Conservation (phyloP, 1,140 invertebrate species). For the Triops cancriformis region DNA sequence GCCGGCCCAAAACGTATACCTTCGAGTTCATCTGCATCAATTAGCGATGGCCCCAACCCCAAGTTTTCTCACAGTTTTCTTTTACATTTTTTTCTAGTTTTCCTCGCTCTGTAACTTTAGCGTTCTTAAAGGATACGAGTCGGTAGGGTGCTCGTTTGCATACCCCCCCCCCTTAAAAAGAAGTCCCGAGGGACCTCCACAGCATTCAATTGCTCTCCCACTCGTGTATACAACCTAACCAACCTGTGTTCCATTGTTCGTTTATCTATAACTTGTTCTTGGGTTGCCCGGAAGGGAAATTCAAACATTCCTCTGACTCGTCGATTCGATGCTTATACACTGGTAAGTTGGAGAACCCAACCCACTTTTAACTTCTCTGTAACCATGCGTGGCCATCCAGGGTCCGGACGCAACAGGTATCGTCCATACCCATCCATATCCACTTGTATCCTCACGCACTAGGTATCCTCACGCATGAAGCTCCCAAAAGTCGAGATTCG, state of each 20-base stretch:
- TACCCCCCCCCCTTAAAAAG: background rate
- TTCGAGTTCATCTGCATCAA: background rate
- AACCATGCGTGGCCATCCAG: background rate
- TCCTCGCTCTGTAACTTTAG: background rate
- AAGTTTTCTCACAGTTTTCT: background rate
- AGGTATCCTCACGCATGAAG: background rate
- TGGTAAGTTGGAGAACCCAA: background rate
- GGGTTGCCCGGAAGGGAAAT: background rate
- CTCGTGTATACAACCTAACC: slow-evolving; percentile 5
- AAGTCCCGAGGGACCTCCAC: background rate
- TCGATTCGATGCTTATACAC: background rate
- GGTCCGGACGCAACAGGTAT: background rate
- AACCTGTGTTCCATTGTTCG: background rate
- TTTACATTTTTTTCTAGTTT: background rate
- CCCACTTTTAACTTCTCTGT: background rate
- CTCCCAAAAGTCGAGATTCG: background rate
- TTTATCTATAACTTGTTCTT: slow-evolving; percentile 2
- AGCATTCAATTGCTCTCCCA: slow-evolving; percentile 5
- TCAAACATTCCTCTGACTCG: background rate
- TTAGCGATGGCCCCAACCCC: background rate
- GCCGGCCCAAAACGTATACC: background rate
- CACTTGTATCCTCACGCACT: no score
- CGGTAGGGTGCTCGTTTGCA: slow-evolving; percentile 4
- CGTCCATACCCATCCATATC: background rate
- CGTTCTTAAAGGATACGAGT: background rate